phyloP scores from a whole-genome alignment of 1,140 invertebrate genomes.

The Drosophila miranda region DNA sequence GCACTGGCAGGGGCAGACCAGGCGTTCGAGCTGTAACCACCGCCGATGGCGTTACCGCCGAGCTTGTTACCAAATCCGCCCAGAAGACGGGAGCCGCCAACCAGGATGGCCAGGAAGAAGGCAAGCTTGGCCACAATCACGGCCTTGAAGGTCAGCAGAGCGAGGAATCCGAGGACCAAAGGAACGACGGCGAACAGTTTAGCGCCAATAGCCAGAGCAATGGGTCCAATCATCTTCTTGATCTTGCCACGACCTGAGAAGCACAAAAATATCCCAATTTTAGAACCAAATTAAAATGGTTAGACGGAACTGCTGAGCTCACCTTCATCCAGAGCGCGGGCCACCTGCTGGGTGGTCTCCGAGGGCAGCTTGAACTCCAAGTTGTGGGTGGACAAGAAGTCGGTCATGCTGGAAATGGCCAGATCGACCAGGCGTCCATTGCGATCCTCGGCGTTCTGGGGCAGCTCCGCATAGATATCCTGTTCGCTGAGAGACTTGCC shows the following conservation, averaged over 20 bases:
- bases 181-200: constrained; percentile 88
- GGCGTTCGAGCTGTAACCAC: constrained; percentile 73
- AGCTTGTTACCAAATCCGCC: constrained; percentile 83
- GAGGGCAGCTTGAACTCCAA: constrained; percentile 85
- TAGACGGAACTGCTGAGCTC: not conserved
- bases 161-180: constrained; percentile 87
- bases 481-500: constrained; percentile 83
- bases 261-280: not conserved
- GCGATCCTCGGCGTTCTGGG: constrained; percentile 83
- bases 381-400: constrained; percentile 85
- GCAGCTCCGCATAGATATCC: constrained; percentile 84
- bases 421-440: constrained; percentile 83
- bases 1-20: constrained; percentile 70
- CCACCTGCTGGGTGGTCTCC: constrained; percentile 83
- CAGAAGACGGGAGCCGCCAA: constrained; percentile 87
- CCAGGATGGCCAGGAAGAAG: constrained; percentile 86
- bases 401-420: constrained; percentile 83
- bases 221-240: constrained; percentile 87
- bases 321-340: constrained; percentile 86
- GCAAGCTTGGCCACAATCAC: constrained; percentile 89
- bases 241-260: constrained; percentile 87
- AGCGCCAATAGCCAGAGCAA: constrained; percentile 86
- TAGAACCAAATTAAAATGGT: not conserved
- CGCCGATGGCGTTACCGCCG: constrained; percentile 49
- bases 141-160: constrained; percentile 89